Evolutionary conservation across 1,140 invertebrate species (phyloP).

Genomic region (Ylistrum balloti): DNA sequence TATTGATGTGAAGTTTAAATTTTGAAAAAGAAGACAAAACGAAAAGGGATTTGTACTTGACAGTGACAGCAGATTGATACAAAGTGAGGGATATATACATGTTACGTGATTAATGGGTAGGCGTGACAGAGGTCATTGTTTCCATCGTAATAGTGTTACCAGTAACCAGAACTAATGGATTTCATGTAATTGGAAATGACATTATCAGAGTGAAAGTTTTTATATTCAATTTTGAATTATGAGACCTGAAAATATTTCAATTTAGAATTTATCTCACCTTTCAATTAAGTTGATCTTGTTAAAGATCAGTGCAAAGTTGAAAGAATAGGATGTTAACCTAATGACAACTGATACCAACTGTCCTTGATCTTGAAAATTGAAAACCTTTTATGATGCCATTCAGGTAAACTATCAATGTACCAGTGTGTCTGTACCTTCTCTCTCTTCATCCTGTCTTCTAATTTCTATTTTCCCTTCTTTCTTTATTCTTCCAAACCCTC

Average conservation of each 20-base stretch:
- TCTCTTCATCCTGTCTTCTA: too few species aligned
- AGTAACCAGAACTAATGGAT: neutral
- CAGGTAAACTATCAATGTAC: too few species aligned
- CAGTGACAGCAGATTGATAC: conserved; percentile 26
- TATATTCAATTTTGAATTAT: conserved; percentile 23
- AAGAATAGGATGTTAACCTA: neutral
- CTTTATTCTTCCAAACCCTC: too few species aligned
- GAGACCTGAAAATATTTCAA: neutral
- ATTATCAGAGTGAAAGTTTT: neutral
- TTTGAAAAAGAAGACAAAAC: conserved; percentile 23
- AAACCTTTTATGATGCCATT: too few species aligned
- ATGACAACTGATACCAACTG: neutral
- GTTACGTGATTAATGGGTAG: neutral
- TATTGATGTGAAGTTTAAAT: conserved; percentile 22
- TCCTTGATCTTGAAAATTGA: neutral
- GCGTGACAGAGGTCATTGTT: neutral
- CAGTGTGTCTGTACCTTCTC: too few species aligned
- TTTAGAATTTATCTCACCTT: neutral
- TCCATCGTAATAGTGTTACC: neutral
- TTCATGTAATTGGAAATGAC: conserved; percentile 9
- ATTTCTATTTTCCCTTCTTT: too few species aligned
- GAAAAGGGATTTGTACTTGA: conserved; percentile 9
- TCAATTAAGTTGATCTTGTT: neutral
- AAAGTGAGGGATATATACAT: neutral
- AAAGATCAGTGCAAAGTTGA: neutral